Evolutionary conservation across 2,888 invertebrate genomes (phyloP).

Genomic region (Cataglyphis cursor): DNA sequence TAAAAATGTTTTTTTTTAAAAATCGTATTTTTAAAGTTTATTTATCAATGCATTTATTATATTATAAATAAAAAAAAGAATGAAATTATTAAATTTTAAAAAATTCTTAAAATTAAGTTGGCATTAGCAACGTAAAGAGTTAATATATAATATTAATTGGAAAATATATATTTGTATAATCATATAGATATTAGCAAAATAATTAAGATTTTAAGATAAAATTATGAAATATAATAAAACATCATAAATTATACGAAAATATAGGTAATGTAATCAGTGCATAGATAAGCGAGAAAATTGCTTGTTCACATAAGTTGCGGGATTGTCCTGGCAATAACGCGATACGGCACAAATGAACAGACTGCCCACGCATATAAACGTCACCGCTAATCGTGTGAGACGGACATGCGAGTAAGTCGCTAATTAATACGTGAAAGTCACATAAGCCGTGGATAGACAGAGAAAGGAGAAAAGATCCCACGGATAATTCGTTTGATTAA

Average conservation of each 20-base stretch:
- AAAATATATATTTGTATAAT: background rate
- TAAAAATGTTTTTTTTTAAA: background rate
- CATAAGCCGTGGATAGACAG: constrained; percentile 72
- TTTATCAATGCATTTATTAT: background rate
- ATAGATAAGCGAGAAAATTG: background rate
- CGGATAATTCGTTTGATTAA: constrained; percentile 76
- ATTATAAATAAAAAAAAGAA: background rate
- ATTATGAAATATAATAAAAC: background rate
- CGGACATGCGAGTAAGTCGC: constrained; percentile 66
- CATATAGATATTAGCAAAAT: background rate
- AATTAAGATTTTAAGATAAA: constrained; percentile 16
- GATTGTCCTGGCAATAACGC: constrained; percentile 34
- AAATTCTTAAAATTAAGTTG: background rate
- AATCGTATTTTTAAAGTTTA: background rate
- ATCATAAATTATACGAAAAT: background rate
- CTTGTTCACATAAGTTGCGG: constrained; percentile 4
- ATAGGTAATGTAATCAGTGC: background rate
- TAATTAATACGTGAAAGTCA: constrained; percentile 83
- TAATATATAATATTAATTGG: background rate
- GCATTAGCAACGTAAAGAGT: background rate
- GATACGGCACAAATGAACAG: constrained; percentile 56
- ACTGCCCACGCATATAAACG: constrained; percentile 68
- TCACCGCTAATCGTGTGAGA: constrained; percentile 53
- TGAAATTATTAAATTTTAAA: background rate
- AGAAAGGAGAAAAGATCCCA: constrained; percentile 61